A percentile compares a stretch with the other conserved stretches of the same genome.
Conservation (phyloP, 92 coral and sea anemone species). For the Zoanthus gigantus region DNA sequence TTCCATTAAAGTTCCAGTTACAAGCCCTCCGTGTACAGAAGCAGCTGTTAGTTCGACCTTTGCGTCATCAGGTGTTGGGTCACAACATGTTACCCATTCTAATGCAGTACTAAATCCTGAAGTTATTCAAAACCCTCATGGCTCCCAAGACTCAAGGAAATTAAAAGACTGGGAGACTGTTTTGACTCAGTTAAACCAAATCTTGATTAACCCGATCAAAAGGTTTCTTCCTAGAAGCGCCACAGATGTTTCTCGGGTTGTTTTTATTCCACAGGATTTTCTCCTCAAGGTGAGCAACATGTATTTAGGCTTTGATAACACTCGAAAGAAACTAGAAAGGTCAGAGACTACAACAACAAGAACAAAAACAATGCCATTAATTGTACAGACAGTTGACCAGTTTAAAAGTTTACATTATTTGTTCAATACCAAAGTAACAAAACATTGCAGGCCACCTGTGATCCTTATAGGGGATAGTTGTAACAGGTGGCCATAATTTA, state of each 20-base stretch:
- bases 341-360: no score
- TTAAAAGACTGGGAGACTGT: conserved; percentile 58
- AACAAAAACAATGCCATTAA: no score
- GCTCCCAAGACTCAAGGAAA: not conserved
- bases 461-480: no score
- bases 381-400: no score
- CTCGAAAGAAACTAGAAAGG: no score
- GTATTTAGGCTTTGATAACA: not conserved
- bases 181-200: conserved; percentile 50
- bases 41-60: not conserved
- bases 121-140: not conserved
- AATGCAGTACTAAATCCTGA: no score
- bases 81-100: not conserved
- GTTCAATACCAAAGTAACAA: no score
- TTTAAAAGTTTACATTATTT: no score
- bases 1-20: not conserved
- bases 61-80: not conserved
- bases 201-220: conserved; percentile 63
- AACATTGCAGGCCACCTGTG: no score
- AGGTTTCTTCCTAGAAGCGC: conserved; percentile 31
- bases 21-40: not conserved
- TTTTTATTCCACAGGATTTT: conserved; percentile 73
- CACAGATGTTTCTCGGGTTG: conserved; percentile 34
- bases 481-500: no score
- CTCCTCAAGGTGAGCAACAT: conserved; percentile 54